These are phyloP conservation scores for Galago senegalensis DNA, from an alignment of 2,797 vertebrate genomes.

Conservation along the genomic window DNA sequence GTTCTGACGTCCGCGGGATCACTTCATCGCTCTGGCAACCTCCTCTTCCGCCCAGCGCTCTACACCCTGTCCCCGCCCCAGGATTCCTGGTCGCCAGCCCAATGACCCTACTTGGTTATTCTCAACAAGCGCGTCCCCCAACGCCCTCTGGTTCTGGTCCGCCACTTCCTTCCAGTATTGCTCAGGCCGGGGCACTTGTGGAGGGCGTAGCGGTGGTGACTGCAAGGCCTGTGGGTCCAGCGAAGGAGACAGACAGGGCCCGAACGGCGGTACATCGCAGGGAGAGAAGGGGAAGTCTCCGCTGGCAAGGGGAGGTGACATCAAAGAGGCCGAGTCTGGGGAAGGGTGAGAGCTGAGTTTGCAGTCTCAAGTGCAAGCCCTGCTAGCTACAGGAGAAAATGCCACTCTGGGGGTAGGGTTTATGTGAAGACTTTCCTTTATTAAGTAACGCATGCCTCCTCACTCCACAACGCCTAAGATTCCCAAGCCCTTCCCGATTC, in stretches of 20 bases:
- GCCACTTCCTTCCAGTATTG: slow-evolving; percentile 90
- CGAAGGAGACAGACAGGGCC: slow-evolving; percentile 86
- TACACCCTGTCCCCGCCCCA: background rate
- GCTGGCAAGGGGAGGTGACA: slow-evolving; percentile 87
- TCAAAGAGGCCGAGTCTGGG: slow-evolving; percentile 90
- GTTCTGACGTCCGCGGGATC: background rate
- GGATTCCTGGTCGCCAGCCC: background rate
- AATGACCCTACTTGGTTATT: slow-evolving; percentile 91
- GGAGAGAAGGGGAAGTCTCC: slow-evolving; percentile 87
- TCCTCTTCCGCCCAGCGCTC: background rate
- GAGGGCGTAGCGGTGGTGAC: slow-evolving; percentile 68
- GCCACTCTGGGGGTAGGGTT: background rate
- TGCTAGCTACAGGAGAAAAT: background rate
- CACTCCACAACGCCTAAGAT: background rate
- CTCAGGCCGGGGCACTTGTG: slow-evolving; percentile 76
- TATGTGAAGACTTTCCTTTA: background rate
- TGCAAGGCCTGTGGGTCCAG: background rate
- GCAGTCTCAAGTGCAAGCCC: fast-evolving
- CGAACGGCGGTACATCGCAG: slow-evolving; percentile 88
- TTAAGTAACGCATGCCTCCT: background rate
- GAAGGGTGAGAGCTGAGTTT: background rate
- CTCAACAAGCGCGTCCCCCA: slow-evolving; percentile 89
- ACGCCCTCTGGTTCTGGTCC: slow-evolving; percentile 87
- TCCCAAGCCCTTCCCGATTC: background rate
- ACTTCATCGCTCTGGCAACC: background rate